Percentiles rank a stretch among this genome's conserved stretches.
phyloP scores from a whole-genome alignment of 2,797 vertebrate genomes.

The Thalassophryne amazonica region DNA sequence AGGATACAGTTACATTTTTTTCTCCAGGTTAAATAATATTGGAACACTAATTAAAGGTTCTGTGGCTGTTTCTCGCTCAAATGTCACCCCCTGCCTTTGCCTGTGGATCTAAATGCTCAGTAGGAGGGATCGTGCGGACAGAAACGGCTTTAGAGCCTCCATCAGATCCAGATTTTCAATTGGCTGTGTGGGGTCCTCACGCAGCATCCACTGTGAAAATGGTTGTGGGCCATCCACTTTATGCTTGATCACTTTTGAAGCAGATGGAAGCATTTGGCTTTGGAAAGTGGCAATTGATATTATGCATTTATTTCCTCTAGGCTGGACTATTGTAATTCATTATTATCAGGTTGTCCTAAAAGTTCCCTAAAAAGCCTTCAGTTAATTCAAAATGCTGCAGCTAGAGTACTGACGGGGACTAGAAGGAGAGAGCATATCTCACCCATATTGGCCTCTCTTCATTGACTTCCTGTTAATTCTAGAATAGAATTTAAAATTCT shows the following conservation, averaged over 20 bases:
- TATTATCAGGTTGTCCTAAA: no score
- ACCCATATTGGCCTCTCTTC: no score
- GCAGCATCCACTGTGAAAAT: conserved; percentile 21
- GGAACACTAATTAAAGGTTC: conserved; percentile 51
- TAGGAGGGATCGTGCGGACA: conserved; percentile 33
- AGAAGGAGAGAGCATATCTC: no score
- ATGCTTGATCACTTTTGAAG: conserved; percentile 22
- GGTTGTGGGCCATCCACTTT: conserved; percentile 12
- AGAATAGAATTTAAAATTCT: no score
- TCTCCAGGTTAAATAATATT: conserved; percentile 52
- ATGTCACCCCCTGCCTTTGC: conserved; percentile 22
- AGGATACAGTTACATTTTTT: conserved; percentile 35
- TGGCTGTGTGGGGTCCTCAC: background rate
- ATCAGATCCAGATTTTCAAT: conserved; percentile 10
- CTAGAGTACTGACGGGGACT: no score
- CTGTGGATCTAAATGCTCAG: conserved; percentile 38
- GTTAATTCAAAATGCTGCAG: no score
- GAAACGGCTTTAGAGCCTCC: conserved; percentile 13
- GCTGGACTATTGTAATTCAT: no score
- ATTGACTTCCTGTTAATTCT: no score
- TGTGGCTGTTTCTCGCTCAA: conserved; percentile 35
- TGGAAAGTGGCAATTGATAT: conserved; percentile 7
- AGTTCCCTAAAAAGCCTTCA: no score
- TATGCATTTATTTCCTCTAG: no score
- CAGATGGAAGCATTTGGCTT: conserved; percentile 22